Conservation (phyloP, 2,797 vertebrate genomes). For the Malacoctenus gilli region DNA sequence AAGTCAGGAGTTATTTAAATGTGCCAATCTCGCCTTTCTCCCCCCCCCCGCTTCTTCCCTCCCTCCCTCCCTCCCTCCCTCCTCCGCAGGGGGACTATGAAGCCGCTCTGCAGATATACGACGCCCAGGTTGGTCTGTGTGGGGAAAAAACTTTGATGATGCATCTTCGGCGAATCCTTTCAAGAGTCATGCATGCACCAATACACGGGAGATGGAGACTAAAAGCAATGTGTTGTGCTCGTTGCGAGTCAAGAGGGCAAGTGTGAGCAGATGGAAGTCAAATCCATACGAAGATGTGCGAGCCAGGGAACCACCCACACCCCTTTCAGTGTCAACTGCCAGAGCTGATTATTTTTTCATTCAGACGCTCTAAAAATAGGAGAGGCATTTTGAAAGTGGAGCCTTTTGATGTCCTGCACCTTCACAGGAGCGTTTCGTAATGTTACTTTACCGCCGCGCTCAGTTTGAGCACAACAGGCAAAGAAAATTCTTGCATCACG, state of each 20-base stretch:
- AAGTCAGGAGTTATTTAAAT: no score
- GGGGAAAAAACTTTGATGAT: constrained; percentile 4
- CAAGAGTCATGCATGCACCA: background rate
- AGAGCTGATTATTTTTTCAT: constrained; percentile 42
- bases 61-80: background rate
- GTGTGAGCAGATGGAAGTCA: constrained; percentile 48
- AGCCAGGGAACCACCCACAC: constrained; percentile 24
- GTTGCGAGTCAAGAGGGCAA: constrained; percentile 35
- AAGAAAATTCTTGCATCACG: constrained; percentile 16
- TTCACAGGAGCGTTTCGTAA: constrained; percentile 26
- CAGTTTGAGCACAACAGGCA: constrained; percentile 17
- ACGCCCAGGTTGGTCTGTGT: constrained; percentile 85
- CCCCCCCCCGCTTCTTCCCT: constrained; percentile 8
- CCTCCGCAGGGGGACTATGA: constrained; percentile 89
- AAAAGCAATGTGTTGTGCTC: constrained; percentile 47
- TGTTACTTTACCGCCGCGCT: constrained; percentile 9
- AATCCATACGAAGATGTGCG: constrained; percentile 12
- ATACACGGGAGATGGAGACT: constrained; percentile 21
- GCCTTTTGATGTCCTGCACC: constrained; percentile 14
- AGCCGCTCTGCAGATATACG: constrained; percentile 88
- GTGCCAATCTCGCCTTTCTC: no score
- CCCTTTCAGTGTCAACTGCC: constrained; percentile 21
- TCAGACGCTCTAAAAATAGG: constrained; percentile 33
- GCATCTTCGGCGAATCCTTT: background rate
- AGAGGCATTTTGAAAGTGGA: constrained; percentile 6